Conservation (phyloP, 2,888 invertebrate species). For the Synanthedon andrenaeformis region DNA sequence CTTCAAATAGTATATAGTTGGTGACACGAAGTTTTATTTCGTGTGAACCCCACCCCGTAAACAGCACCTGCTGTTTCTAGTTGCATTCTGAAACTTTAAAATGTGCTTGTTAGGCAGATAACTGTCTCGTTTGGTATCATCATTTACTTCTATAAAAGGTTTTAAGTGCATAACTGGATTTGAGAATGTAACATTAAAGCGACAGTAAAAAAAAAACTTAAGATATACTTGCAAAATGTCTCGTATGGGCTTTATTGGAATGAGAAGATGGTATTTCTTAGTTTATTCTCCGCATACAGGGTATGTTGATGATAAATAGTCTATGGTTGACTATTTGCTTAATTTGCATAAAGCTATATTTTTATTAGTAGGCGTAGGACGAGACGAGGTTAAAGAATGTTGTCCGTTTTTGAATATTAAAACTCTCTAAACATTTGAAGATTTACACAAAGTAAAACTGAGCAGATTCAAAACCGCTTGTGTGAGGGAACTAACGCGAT, state of each 20-base stretch:
- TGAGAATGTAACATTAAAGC: not conserved
- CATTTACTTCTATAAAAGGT: not conserved
- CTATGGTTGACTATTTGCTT: constrained; percentile 39
- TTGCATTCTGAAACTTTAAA: not conserved
- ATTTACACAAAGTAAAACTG: constrained; percentile 32
- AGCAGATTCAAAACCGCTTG: constrained; percentile 33
- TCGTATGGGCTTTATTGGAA: constrained; percentile 24
- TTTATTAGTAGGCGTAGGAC: constrained; percentile 33
- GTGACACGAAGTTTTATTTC: not conserved
- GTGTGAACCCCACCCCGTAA: not conserved
- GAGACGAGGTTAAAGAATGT: constrained; percentile 36
- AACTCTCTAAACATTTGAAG: constrained; percentile 35
- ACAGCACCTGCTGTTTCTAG: not conserved
- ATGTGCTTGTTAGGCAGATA: not conserved
- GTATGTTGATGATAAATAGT: constrained; percentile 44
- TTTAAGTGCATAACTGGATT: not conserved
- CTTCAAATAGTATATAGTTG: no score
- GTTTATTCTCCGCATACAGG: constrained; percentile 30
- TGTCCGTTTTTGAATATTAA: constrained; percentile 38
- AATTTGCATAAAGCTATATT: constrained; percentile 49
- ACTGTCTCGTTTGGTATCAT: not conserved
- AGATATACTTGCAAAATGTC: constrained; percentile 34
- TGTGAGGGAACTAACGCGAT: constrained; percentile 32
- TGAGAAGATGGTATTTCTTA: constrained; percentile 33
- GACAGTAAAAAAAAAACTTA: constrained; percentile 4